Evolutionary conservation across 2,888 invertebrate species (phyloP).

Genomic region (Lithophane ornitopus): DNA sequence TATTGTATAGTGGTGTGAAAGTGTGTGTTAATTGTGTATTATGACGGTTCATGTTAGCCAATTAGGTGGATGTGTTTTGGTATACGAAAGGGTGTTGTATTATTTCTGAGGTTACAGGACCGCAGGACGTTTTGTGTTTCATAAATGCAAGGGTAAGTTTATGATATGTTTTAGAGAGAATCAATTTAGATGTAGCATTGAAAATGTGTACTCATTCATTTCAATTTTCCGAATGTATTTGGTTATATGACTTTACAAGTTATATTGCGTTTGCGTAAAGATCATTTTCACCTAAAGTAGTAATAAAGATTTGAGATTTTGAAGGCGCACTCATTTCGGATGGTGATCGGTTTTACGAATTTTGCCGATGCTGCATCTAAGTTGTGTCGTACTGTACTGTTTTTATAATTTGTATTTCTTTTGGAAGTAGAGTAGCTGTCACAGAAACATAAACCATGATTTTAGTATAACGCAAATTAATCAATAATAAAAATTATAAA

Average conservation of each 20-base stretch:
- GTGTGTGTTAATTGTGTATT: conserved; percentile 22
- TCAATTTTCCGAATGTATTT: too few species aligned
- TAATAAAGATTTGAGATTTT: too few species aligned
- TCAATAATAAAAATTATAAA: background rate
- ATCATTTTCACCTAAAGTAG: too few species aligned
- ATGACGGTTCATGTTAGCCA: background rate
- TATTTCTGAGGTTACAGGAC: background rate
- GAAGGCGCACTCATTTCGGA: too few species aligned
- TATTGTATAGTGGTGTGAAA: background rate
- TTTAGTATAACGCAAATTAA: background rate
- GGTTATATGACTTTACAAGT: too few species aligned
- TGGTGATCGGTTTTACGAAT: too few species aligned
- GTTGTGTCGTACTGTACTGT: too few species aligned
- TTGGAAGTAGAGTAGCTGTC: too few species aligned
- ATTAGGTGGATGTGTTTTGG: background rate
- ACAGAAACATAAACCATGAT: background rate
- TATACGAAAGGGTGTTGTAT: background rate
- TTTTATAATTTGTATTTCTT: background rate
- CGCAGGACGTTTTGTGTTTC: background rate
- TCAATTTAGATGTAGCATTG: too few species aligned
- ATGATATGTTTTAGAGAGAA: background rate
- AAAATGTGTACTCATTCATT: too few species aligned
- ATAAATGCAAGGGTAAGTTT: background rate
- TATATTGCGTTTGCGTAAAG: too few species aligned
- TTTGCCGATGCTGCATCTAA: too few species aligned